Evolutionary conservation across 2,797 vertebrate genomes (phyloP).

Genomic region (Valencia hispanica): DNA sequence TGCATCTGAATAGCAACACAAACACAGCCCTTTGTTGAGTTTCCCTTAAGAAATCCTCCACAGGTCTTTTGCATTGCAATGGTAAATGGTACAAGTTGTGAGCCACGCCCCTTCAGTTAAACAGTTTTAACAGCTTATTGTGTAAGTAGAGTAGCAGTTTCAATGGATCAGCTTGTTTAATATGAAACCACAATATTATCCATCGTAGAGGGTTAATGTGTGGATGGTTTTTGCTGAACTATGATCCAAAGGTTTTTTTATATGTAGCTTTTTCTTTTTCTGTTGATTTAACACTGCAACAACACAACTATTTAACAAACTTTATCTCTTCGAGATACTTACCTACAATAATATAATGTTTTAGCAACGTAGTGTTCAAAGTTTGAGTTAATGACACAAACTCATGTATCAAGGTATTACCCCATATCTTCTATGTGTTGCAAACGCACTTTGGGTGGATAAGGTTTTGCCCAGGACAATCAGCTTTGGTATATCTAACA

Average conservation of each 20-base stretch:
- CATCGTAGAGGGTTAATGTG: background rate
- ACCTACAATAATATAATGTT: background rate
- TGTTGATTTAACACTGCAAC: background rate
- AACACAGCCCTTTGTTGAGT: too few species aligned
- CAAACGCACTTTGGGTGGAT: background rate
- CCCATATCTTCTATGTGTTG: background rate
- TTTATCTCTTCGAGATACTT: background rate
- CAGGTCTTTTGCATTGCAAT: too few species aligned
- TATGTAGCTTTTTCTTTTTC: background rate
- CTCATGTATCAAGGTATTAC: background rate
- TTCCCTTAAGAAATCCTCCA: too few species aligned
- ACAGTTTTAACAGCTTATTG: too few species aligned
- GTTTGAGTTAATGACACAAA: background rate
- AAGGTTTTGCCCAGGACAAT: constrained; percentile 1
- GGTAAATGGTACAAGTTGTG: too few species aligned
- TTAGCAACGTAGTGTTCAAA: background rate
- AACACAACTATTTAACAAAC: too few species aligned
- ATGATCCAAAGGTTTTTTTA: background rate
- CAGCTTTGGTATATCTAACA: background rate
- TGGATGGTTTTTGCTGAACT: background rate
- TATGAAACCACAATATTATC: background rate
- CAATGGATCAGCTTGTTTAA: too few species aligned
- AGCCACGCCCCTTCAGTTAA: too few species aligned
- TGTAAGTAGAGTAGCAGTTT: too few species aligned
- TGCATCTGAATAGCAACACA: too few species aligned